Evolutionary conservation across 2,797 vertebrate species (phyloP).

Genomic region (Acanthurus lineatus): DNA sequence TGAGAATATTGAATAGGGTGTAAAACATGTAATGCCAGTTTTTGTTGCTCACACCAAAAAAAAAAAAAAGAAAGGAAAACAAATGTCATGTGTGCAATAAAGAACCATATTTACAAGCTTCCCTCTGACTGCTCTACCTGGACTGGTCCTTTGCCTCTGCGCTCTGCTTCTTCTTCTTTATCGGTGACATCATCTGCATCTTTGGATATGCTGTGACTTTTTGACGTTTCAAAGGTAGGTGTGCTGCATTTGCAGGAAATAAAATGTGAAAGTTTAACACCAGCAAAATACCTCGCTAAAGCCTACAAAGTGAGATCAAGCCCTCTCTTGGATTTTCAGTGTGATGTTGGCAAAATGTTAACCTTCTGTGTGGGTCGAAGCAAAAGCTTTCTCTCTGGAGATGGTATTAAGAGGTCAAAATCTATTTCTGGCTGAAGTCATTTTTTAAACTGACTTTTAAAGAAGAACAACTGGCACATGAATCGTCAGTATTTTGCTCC

Average conservation of each 20-base stretch:
- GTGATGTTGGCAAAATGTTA: constrained; percentile 35
- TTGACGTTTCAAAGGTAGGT: constrained; percentile 70
- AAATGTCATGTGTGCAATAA: constrained; percentile 88
- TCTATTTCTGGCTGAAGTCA: constrained; percentile 30
- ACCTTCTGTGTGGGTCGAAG: constrained; percentile 35
- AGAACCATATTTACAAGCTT: constrained; percentile 83
- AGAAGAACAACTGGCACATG: constrained; percentile 17
- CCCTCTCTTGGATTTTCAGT: constrained; percentile 33
- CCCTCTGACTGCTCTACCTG: constrained; percentile 75
- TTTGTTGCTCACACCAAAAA: constrained; percentile 84
- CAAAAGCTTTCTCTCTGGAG: constrained; percentile 30
- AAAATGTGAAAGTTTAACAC: constrained; percentile 44
- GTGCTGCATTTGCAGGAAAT: constrained; percentile 27
- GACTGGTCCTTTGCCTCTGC: constrained; percentile 67
- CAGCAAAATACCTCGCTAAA: constrained; percentile 35
- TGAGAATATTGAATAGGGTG: constrained; percentile 71
- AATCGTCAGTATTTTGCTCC: constrained; percentile 11
- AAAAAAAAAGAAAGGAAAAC: constrained; percentile 56
- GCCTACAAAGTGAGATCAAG: constrained; percentile 47
- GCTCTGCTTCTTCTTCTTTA: constrained; percentile 36
- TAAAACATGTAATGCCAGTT: constrained; percentile 80
- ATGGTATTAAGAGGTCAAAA: constrained; percentile 42
- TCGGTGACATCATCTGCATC: constrained; percentile 39
- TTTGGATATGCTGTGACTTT: constrained; percentile 53
- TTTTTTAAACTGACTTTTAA: constrained; percentile 17